phyloP scores from a whole-genome alignment of 1,140 invertebrate species.

The Thrips palmi region DNA sequence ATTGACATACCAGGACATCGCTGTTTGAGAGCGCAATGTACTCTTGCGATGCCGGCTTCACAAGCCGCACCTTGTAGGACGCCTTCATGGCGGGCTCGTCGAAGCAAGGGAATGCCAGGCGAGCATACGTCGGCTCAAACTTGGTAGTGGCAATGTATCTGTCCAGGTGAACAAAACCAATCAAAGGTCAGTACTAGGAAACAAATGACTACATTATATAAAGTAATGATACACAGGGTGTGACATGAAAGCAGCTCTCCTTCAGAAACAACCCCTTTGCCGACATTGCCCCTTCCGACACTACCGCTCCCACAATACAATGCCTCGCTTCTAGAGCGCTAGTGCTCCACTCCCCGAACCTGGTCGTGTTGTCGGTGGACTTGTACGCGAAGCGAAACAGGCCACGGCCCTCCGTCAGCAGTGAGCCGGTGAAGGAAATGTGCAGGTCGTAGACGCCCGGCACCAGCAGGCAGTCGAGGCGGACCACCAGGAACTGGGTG shows the following conservation, averaged over 20 bases:
- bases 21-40: conserved; percentile 70
- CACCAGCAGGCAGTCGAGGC: not conserved
- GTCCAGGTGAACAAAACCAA: conserved; percentile 20
- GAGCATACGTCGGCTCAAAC: conserved; percentile 84
- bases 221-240: no score
- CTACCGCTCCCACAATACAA: not conserved
- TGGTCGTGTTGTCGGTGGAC: no score
- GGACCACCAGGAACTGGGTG: conserved; percentile 31
- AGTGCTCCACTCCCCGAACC: no score
- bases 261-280: no score
- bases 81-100: conserved; percentile 92
- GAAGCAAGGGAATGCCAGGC: conserved; percentile 84
- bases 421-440: no score
- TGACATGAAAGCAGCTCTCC: no score
- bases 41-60: conserved; percentile 35
- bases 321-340: not conserved
- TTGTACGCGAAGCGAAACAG: no score
- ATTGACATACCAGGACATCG: conserved; percentile 26
- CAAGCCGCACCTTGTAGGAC: conserved; percentile 57
- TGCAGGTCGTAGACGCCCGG: no score
- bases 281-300: not conserved
- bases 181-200: not conserved
- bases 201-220: not conserved
- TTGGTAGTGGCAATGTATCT: conserved; percentile 76
- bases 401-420: no score